phyloP scores from a whole-genome alignment of 2,113 vertebrate species.

The Sinocyclocheilus grahami region DNA sequence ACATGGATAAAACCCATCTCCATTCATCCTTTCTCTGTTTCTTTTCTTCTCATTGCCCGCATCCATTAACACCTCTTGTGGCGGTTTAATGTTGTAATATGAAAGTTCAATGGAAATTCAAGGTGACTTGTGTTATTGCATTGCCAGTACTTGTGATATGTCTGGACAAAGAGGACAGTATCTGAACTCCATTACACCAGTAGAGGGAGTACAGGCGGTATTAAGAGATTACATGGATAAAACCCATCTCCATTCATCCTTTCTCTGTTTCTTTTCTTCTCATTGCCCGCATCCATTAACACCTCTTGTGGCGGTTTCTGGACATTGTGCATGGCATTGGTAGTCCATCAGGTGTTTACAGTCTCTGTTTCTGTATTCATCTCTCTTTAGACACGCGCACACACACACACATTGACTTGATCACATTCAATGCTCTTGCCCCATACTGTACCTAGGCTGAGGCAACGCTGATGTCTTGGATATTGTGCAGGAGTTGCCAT shows the following conservation, averaged over 20 bases:
- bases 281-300: neutral
- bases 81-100: neutral
- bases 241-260: slow-evolving; percentile 21
- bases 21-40: too few species aligned
- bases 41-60: too few species aligned
- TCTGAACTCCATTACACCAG: neutral
- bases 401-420: neutral
- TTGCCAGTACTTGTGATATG: neutral
- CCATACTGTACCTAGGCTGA: neutral
- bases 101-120: neutral
- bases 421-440: neutral
- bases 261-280: slow-evolving; percentile 3
- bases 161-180: neutral
- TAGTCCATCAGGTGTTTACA: neutral
- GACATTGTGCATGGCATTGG: neutral
- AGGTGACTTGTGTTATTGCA: neutral
- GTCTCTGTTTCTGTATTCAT: neutral
- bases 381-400: neutral
- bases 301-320: neutral
- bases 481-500: slow-evolving; percentile 44
- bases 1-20: too few species aligned
- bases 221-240: slow-evolving; percentile 7
- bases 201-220: neutral
- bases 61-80: too few species aligned
- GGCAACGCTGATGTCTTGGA: neutral